These are phyloP conservation scores for Amphibalanus amphitrite DNA, from an alignment of 1,140 invertebrate genomes.

Conservation along the genomic window DNA sequence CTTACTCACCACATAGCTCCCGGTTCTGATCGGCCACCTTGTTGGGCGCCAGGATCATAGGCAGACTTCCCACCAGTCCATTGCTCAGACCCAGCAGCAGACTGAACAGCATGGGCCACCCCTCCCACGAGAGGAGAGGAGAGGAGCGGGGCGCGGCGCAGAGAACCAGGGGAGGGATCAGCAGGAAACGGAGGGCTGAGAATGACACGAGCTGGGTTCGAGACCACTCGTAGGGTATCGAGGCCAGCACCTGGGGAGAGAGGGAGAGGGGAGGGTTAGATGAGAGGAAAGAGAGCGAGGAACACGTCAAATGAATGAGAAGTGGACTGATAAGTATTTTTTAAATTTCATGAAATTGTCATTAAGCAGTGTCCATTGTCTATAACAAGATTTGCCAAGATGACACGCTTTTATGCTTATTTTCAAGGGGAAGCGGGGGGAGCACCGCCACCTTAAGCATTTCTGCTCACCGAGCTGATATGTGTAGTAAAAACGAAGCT, in stretches of 20 bases:
- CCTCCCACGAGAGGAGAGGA: conserved; percentile 45
- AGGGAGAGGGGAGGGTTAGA: background rate
- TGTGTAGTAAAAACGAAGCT: too few species aligned
- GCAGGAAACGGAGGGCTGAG: conserved; percentile 43
- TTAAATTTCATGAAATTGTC: too few species aligned
- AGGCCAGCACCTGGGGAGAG: conserved; percentile 46
- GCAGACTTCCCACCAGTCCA: conserved; percentile 69
- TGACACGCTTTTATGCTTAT: too few species aligned
- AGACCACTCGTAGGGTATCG: conserved; percentile 60
- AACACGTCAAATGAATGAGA: too few species aligned
- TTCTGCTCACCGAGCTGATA: too few species aligned
- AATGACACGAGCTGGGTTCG: conserved; percentile 49
- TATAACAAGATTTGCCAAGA: too few species aligned
- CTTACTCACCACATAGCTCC: conserved; percentile 32
- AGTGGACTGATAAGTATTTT: too few species aligned
- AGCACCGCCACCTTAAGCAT: too few species aligned
- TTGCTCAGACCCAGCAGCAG: conserved; percentile 62
- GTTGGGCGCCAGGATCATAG: conserved; percentile 73
- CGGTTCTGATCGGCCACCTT: conserved; percentile 57
- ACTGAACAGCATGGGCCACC: conserved; percentile 31
- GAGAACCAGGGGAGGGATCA: conserved; percentile 60
- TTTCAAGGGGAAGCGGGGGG: too few species aligned
- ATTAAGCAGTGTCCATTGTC: too few species aligned
- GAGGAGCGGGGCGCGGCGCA: conserved; percentile 52
- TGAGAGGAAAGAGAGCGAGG: too few species aligned